A percentile compares a stretch with the other conserved stretches of the same genome.
Evolutionary conservation across 2,797 vertebrate species (phyloP).

Genomic region (Nyctibius grandis): DNA sequence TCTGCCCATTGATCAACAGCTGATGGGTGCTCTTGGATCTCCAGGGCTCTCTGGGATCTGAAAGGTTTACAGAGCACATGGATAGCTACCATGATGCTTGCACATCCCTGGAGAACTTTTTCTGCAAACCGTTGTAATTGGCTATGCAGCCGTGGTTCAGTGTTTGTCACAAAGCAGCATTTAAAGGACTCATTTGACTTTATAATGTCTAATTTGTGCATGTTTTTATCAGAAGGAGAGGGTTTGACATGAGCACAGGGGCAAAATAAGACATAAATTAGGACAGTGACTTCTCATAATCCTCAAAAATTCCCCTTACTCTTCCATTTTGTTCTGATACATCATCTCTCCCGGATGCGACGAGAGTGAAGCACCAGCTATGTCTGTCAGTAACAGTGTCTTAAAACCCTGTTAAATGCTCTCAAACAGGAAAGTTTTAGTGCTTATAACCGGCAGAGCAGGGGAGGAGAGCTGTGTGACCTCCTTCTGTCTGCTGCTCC

Average conservation of each 20-base stretch:
- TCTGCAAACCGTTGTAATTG: constrained; percentile 14
- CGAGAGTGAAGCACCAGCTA: neutral
- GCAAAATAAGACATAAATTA: constrained; percentile 55
- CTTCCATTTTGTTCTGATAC: constrained; percentile 20
- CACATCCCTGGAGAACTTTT: neutral
- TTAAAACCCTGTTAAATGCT: constrained; percentile 29
- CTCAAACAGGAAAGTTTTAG: constrained; percentile 15
- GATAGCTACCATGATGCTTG: neutral
- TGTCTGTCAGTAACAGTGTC: neutral
- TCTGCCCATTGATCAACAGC: neutral
- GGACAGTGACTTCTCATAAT: constrained; percentile 18
- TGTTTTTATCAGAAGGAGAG: constrained; percentile 34
- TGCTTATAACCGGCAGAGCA: neutral
- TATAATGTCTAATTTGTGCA: constrained; percentile 50
- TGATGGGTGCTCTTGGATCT: neutral
- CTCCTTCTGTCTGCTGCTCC: constrained; percentile 6
- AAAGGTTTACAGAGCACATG: neutral
- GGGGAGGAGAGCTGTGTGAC: neutral
- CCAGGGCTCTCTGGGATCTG: neutral
- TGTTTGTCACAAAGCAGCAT: constrained; percentile 37
- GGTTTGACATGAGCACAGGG: constrained; percentile 44
- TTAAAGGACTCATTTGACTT: constrained; percentile 55
- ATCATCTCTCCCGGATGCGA: neutral
- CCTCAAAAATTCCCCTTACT: constrained; percentile 2
- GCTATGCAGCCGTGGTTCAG: neutral